These are phyloP conservation scores for Neostethus bicornis DNA, from an alignment of 2,797 vertebrate genomes.

Conservation along the genomic window DNA sequence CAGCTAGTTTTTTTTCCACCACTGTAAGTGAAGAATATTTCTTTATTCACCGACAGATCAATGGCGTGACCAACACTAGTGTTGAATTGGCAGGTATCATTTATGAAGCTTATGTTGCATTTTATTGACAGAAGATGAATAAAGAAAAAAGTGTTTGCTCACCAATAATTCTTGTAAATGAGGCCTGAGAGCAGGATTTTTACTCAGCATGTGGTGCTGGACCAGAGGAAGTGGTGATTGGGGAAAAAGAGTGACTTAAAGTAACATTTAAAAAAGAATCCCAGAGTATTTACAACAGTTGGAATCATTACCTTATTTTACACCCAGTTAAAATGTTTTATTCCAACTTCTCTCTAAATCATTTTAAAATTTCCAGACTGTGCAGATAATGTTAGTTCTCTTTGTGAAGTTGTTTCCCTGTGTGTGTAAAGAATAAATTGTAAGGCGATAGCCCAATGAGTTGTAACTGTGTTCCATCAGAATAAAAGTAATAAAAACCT, in stretches of 20 bases:
- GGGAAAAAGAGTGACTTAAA: slow-evolving; percentile 25
- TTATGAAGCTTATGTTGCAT: too few relatives aligned
- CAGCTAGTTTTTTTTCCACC: too few relatives aligned
- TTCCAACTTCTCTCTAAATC: slow-evolving; percentile 21
- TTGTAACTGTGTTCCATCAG: slow-evolving; percentile 59
- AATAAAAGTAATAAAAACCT: slow-evolving; percentile 68
- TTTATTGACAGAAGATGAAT: too few relatives aligned
- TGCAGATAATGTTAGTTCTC: slow-evolving; percentile 23
- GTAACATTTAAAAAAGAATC: neutral
- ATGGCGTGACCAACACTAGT: too few relatives aligned
- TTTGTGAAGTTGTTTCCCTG: slow-evolving; percentile 44
- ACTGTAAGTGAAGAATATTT: too few relatives aligned
- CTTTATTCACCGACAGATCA: too few relatives aligned
- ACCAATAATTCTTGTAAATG: too few relatives aligned
- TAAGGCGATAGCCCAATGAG: slow-evolving; percentile 36
- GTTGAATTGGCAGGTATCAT: too few relatives aligned
- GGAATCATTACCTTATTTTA: slow-evolving; percentile 9
- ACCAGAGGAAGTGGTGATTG: slow-evolving; percentile 63
- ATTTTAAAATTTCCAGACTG: slow-evolving; percentile 16
- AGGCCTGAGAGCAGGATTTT: slow-evolving; percentile 22
- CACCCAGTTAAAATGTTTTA: slow-evolving; percentile 21
- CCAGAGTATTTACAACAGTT: slow-evolving; percentile 10
- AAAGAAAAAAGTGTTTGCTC: too few relatives aligned
- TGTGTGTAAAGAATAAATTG: slow-evolving; percentile 51
- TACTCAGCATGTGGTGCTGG: slow-evolving; percentile 59